Base-by-base conservation (phyloP, 2,888 invertebrate genomes). In the Diarsia dahlii region DNA sequence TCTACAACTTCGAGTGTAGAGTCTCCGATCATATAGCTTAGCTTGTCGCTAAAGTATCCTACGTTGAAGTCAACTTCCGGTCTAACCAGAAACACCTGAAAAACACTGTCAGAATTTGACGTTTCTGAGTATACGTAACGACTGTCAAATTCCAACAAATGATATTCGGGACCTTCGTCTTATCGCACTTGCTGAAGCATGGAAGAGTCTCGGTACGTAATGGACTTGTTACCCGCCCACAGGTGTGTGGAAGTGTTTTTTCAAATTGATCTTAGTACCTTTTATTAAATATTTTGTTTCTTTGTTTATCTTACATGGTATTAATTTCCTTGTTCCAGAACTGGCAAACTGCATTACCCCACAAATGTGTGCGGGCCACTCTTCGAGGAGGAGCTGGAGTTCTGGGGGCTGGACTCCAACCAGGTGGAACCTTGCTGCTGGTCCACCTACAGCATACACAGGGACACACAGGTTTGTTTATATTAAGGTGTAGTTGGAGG, bases 381-480 rank as follows among this genome's bases (percentile, higher is more conserved):
- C 67, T 99, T 99, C 92, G 99, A 99, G 91, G 99, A 99, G 94
- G 99, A 99, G 95, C 95, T 99, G 93, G 99, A 99, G 96, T 99
- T 99, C 96, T 99, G 99, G 99, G 99, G 99, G 80, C 97, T 99
- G 93, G 99, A 99, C 96, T 98, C 99, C 84, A 99, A 99, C 97
- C 99, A 99, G 97, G 99, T 99, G 92, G 99, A 99, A 94, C 99
- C 99, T 8, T 99, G 99, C 96, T 99, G 99, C 95, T 99, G 99
- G 99, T 99, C 99, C 96, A 99, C 99, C 45, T 99, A 99, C 95
- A 98, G 98, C 95, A 97, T 98, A 94, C 98, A 98, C 95, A 97
- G 98, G 91, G 98, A 98, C 91, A 98, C 98, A 85, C 97, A 98
- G 98, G 98, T 98, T 87, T 23, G 87, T 81, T 45, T 10, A 68